phyloP scores from a whole-genome alignment of 1,140 invertebrate genomes.

The Pogonus chalceus region DNA sequence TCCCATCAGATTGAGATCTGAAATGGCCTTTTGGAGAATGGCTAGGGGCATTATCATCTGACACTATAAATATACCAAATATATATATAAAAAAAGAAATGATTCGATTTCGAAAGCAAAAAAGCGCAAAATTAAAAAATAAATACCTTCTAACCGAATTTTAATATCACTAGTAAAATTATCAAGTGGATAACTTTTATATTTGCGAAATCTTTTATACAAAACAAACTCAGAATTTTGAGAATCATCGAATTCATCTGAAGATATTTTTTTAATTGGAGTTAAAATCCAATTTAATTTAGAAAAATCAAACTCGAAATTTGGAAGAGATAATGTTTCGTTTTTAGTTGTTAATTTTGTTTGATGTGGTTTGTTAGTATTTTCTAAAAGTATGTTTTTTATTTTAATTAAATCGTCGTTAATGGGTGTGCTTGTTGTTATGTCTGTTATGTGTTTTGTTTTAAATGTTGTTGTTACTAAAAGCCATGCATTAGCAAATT shows the following conservation, averaged over 20 bases:
- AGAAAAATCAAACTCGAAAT: not conserved
- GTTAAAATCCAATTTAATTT: not conserved
- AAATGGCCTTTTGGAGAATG: conserved; percentile 36
- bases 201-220: not conserved
- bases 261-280: not conserved
- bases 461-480: not conserved
- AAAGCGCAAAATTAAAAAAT: too few species aligned
- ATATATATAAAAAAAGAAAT: too few species aligned
- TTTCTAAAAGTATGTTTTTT: not conserved
- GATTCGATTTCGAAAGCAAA: too few species aligned
- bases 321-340: not conserved
- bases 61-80: conserved; percentile 11
- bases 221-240: not conserved
- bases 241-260: not conserved
- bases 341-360: not conserved
- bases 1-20: conserved; percentile 37
- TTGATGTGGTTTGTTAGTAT: not conserved
- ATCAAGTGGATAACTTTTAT: not conserved
- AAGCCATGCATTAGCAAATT: not conserved
- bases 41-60: conserved; percentile 12
- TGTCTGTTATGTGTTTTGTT: not conserved
- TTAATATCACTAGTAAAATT: not conserved
- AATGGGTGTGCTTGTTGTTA: not conserved
- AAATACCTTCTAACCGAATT: too few species aligned
- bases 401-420: too few species aligned